Base-by-base conservation (phyloP, 2,888 invertebrate genomes). In the Plebejus anna region DNA sequence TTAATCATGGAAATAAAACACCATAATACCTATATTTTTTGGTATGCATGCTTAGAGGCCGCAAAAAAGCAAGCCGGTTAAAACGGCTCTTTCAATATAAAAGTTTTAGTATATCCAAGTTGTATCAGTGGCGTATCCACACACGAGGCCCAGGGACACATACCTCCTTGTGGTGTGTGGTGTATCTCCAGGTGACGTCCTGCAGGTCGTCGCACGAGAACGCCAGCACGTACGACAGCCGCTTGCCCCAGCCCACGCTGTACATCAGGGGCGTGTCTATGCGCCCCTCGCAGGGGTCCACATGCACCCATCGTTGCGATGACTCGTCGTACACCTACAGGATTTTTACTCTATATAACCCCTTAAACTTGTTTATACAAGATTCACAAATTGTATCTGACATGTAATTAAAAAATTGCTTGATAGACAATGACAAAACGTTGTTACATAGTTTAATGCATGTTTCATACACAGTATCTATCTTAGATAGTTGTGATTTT, bases 251-350 rank as follows among this genome's bases (percentile, higher is more conserved):
- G 0, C 98, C 98, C 83, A 94, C 94, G 86, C 98, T 97, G 90
- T 99, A 99, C 87, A 98, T 94, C 0, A 99, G 93, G 0, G 99
- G 99, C 1, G 96, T 95, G 92, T 99, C 98, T 77, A 97, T 94
- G 3, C 95, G 94, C 84, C 97, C 97, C 89, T 99, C 99, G 86
- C 99, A 99, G 0, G 99, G 97, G 93, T 99, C 99, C 82, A 96
- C 96, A 89, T 99, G 99, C 5, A 99, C 85, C 99, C 99, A 99
- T 72, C 96, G 94, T 81, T 96, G 95, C 77, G 96, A 55, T 2
- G 32, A 51, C 28, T 28, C 95, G 0, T 95, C 94, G 78, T 95
- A 92, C 9, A 97, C 97, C 91, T 95, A 99, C 0, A 98, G 96
- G 96, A 99, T 81, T 42, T 7, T 0, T 55, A 55, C 5, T 55